Base-by-base conservation (phyloP, 2,888 invertebrate species). In the Gryllus longicercus region DNA sequence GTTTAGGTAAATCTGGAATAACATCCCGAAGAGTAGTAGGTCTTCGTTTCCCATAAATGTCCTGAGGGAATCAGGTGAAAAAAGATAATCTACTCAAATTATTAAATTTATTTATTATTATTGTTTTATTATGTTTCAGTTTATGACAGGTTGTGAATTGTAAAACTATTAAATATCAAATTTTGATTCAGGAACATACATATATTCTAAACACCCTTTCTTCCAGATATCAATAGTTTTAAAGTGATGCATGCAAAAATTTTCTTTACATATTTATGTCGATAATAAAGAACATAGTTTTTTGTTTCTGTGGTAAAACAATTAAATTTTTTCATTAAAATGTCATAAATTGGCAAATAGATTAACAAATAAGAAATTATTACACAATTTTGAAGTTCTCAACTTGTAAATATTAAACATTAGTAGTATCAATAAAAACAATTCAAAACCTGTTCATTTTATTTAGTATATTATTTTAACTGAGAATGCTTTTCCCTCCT, bases 1-100 rank as follows among this genome's bases (percentile, higher is more conserved):
- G 91, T 85, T 87, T 91, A 86, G 94, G 94, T 93, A 94, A 94
- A 89, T 94, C 94, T 85, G 92, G 92, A 88, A 94, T 92, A 87
- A 94, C 88, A 89, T 92, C 92, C 86, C 89, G 89, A 84, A 92
- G 89, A 88, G 91, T 91, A 89, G 91, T 91, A 85, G 91, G 90
- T 89, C 92, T 91, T 88, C 89, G 89, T 88, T 91, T 91, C 86
- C 91, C 89, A 90, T 91, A 92, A 87, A 92, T 88, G 86, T 90
- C 92, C 92, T 92, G 91, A 88, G 90, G 90, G 88, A 88, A 88
- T 82, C 78, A 75, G 79, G 80, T 82, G 79, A n/a, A 81, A 81
- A 80, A 63, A 81, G 18, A 78, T 23, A 14, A 79, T 25, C 78
- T 51, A 50, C 50, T 80, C 21, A 18, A 79, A 50, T 76, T 49